phyloP scores from a whole-genome alignment of 2,113 vertebrate genomes.

The Ailuropoda melanoleuca region DNA sequence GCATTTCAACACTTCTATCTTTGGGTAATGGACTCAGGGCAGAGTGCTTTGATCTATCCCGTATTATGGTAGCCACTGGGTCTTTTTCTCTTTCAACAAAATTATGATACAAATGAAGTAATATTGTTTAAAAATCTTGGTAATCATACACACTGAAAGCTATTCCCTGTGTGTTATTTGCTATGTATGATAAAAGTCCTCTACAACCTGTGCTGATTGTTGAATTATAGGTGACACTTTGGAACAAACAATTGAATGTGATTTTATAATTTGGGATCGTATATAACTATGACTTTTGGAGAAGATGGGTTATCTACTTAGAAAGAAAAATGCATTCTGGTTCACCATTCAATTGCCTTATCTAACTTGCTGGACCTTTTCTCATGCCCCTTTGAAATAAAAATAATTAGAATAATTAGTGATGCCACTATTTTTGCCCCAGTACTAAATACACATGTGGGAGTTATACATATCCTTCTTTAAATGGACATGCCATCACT shows the following conservation, averaged over 20 bases:
- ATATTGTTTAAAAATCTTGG: background rate
- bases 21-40: background rate
- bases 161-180: background rate
- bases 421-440: background rate
- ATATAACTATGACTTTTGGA: background rate
- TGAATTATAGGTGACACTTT: background rate
- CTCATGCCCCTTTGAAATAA: background rate
- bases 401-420: background rate
- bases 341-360: background rate
- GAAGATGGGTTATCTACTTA: background rate
- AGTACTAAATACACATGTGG: background rate
- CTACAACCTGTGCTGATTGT: background rate
- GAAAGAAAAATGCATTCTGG: background rate
- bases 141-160: background rate
- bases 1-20: background rate
- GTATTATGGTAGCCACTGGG: background rate
- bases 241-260: background rate
- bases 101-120: background rate
- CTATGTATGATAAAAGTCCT: background rate
- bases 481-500: background rate
- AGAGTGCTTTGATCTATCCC: background rate
- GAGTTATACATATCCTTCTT: background rate
- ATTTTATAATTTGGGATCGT: background rate
- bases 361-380: background rate
- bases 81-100: background rate